These are phyloP conservation scores for Lepidocolaptes lacrymiger DNA, from an alignment of 2,797 vertebrate genomes.

Conservation along the genomic window DNA sequence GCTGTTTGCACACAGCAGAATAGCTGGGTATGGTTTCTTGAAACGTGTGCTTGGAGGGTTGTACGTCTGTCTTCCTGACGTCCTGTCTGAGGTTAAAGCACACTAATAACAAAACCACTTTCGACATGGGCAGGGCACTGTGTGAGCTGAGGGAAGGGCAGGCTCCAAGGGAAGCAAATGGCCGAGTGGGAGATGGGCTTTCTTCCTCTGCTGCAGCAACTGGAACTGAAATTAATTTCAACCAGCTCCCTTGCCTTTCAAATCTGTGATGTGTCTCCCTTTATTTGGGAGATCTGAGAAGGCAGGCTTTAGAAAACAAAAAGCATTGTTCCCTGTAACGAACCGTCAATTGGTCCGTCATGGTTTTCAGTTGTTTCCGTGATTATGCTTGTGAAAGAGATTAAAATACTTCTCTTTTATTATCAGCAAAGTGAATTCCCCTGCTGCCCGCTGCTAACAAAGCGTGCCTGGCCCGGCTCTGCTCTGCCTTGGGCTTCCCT, in stretches of 20 bases:
- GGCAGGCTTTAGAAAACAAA: slow-evolving; percentile 43
- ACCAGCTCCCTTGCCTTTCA: slow-evolving; percentile 33
- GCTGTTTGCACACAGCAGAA: slow-evolving; percentile 15
- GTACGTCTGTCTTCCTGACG: not conserved
- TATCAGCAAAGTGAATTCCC: slow-evolving; percentile 50
- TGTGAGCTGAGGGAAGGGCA: rapidly evolving
- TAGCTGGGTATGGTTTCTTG: slow-evolving; percentile 4
- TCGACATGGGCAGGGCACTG: not conserved
- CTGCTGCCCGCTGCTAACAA: not conserved
- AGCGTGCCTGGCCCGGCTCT: not conserved
- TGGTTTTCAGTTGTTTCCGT: slow-evolving; percentile 44
- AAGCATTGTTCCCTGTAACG: slow-evolving; percentile 51
- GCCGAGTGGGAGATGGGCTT: not conserved
- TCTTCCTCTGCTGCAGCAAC: not conserved
- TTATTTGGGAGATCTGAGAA: slow-evolving; percentile 43
- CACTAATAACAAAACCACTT: not conserved
- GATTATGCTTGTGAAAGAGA: slow-evolving; percentile 56
- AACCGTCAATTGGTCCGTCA: slow-evolving; percentile 41
- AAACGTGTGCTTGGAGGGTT: not conserved
- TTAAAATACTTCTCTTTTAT: slow-evolving; percentile 63
- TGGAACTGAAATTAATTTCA: slow-evolving; percentile 47
- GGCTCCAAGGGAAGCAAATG: not conserved
- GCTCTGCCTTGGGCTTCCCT: not conserved
- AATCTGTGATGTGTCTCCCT: not conserved
- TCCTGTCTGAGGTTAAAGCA: not conserved